Conservation (phyloP, 2,888 invertebrate genomes). For the Thymelicus sylvestris region DNA sequence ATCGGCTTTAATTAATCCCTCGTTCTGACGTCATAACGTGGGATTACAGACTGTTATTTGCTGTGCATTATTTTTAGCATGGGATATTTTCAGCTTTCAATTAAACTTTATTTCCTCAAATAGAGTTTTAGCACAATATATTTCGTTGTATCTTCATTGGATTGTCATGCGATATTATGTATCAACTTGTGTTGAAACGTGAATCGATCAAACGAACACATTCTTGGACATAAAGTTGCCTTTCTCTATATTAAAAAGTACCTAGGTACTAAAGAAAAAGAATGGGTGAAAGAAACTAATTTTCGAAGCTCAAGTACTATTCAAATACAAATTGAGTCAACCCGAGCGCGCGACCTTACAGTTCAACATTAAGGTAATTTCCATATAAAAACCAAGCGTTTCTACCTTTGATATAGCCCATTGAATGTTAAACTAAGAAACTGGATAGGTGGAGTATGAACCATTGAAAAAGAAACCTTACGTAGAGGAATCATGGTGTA, state of each 20-base stretch:
- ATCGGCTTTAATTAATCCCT: constrained; percentile 1
- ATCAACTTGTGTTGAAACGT: no score
- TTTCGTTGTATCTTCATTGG: no score
- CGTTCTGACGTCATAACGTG: neutral
- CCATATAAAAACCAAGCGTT: neutral
- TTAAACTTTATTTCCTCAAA: no score
- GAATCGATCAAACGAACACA: no score
- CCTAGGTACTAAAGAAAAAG: neutral
- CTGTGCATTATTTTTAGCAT: neutral
- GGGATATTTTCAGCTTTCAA: neutral
- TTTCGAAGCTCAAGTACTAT: neutral
- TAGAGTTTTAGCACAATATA: no score
- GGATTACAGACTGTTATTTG: neutral
- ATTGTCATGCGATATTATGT: no score
- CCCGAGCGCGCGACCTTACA: neutral
- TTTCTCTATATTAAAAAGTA: no score
- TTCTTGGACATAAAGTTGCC: no score
- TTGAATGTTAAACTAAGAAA: constrained; percentile 1
- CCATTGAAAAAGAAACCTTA: neutral
- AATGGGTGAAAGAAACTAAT: neutral
- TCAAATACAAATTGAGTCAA: neutral
- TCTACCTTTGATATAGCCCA: neutral
- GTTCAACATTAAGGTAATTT: constrained; percentile 1
- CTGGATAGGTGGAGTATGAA: neutral
- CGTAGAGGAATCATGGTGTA: neutral